Evolutionary conservation across 2,797 vertebrate genomes (phyloP), one percentile per base, ranked within the genome.

Genomic region (Microctenopoma lineatum): DNA sequence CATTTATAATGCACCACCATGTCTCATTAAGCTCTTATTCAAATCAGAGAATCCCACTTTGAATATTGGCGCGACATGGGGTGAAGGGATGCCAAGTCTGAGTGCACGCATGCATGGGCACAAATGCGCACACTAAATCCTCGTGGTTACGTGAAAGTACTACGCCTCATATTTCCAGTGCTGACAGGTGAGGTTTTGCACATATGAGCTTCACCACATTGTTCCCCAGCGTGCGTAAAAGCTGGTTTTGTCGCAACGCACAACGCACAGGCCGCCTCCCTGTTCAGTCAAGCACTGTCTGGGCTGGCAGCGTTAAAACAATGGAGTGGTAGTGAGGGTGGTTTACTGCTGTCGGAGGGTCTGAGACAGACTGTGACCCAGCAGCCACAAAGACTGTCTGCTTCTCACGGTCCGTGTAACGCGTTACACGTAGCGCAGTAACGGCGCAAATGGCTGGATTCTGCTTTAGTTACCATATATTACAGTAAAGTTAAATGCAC

Each of bases 51-150:
- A 47, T 21, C 73, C 34, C 27, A 10, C 89, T 91, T 90, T 91
- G 86, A 91, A 92, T 91, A 89, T 80, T 84, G 86, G 83, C 79
- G 85, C 87, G 91, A 89, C 84, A 66, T 60, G 61, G 71, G 77
- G 66, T 80, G 78, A 80, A 65, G 72, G 81, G 72, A 55, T 86
- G 76, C 62, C 77, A 77, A 69, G 26, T 69, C 61, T 46, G 70
- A 63, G 27, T 56, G 50, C 15, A 41, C 8, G 59, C 34, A 48
- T 53, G 52, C 68, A 34, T 39, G 42, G 36, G 58, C 62, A 76
- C 70, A 59, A 27, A 64, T 0, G 39, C 32, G 63, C 21, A 32
- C 51, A 47, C 50, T 29, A 34, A 70, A 57, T 67, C 58, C 36
- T 61, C 38, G 44, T 45, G 59, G 46, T 50, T 27, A 53, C 15